Evolutionary conservation across 2,797 vertebrate genomes (phyloP), one percentile per base, ranked within the genome.

Genomic region (Arrhamphus sclerolepis): DNA sequence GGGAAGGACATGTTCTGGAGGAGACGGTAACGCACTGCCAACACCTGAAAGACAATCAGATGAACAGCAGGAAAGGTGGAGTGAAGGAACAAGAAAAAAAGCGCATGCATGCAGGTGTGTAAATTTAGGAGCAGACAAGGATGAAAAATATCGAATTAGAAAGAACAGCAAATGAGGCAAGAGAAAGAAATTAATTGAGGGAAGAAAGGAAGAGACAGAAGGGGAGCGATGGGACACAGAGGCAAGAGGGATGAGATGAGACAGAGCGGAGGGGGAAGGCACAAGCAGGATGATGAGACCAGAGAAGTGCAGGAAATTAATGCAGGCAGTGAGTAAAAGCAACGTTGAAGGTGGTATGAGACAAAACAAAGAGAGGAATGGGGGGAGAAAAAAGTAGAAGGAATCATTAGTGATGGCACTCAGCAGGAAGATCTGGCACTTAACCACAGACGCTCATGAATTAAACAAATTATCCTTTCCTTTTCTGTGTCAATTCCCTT

Each of bases 381-480:
- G 26, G 29, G 52, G 34, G 46, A 65, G 64, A 56, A 63, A 22
- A 73, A 34, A 58, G 70, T 66, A 68, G 67, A 78, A 70, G 77
- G 77, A 73, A 77, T 82, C 86, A 89, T 89, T 90, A 91, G 85
- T 1, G 51, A 73, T 71, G 80, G 78, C 76, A 78, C 89, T 81
- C 81, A 46, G 72, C 50, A 70, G 86, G 87, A 87, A 80, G 70
- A 89, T 85, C 79, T 83, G 84, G 82, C 87, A 89, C 90, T 89
- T 87, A 88, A 88, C 84, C 83, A 84, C 81, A 89, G 83, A 86
- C 73, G 55, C 84, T 91, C 89, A 87, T 91, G 90, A 92, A 90
- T 92, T 92, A 91, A 91, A 91, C 89, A 90, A 91, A 91, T 90
- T 66, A 92, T 89, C 85, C 72, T 63, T 84, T 86, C 76, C 76